Base-by-base conservation (phyloP, 2,797 vertebrate genomes). In the Chaunax sp. region DNA sequence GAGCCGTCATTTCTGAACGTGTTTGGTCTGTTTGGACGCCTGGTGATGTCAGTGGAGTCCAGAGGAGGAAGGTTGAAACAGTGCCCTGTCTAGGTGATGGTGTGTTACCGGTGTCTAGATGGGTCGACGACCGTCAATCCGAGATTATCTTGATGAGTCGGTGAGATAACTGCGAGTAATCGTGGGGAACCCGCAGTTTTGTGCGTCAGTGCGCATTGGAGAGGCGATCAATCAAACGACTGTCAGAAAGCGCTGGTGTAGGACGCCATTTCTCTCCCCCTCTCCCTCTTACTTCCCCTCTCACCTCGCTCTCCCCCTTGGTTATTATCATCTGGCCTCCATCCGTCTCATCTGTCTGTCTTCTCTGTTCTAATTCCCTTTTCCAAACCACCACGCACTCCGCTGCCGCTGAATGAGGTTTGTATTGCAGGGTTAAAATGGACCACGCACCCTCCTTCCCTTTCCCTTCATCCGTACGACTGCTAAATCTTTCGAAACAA, bases 181-280 rank as follows among this genome's bases (percentile, higher is more conserved):
- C 78, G 71, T 68, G 49, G 70, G 81, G 71, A 74, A 82, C 86
- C 84, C 87, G 74, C 79, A 81, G 86, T 79, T 76, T 20, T 69
- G 87, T 78, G 88, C 80, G 85, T 91, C 90, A 86, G 77, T 88
- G 85, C 82, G 85, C 85, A 89, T 85, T 86, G 88, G 89, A 81
- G 74, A 74, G 82, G 80, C 80, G 75, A 91, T 92, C 90, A 92
- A 92, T 92, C 90, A 90, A 78, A 84, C 5, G 44, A 40, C 38
- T 81, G 70, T 43, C 75, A 65, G 64, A 70, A 26, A 64, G 72
- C 52, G 44, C 82, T 78, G 73, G 66, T 81, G 62, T 81, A 60
- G 77, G 77, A 77, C 78, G 73, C 71, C 67, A 70, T 73, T 72
- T 64, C 80, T 46, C 71, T 26, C 63, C 20, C 33, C 23, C 75